Conservation (phyloP, 2,113 vertebrate species). For the Brachypodius melanocephalos region DNA sequence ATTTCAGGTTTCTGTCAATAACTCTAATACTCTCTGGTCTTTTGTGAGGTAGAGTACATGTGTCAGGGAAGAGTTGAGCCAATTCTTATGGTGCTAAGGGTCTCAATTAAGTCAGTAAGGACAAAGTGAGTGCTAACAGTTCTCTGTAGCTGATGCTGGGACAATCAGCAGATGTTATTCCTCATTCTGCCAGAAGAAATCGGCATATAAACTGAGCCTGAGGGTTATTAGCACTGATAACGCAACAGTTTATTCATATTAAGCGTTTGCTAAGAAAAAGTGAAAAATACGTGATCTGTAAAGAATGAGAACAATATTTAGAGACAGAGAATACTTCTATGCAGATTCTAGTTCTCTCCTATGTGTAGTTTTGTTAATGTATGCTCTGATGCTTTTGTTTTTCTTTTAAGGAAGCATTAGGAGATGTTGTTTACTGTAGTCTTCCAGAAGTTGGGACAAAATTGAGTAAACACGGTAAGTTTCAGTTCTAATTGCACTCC, state of each 20-base stretch:
- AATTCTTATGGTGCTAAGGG: background rate
- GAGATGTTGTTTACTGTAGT: conserved; percentile 96
- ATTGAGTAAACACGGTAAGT: conserved; percentile 87
- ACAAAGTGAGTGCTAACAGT: background rate
- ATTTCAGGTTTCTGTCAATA: background rate
- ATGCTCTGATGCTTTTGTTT: background rate
- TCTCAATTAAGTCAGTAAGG: background rate
- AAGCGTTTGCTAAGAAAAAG: background rate
- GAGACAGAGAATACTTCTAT: background rate
- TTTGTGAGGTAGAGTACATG: background rate
- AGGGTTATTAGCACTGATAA: background rate
- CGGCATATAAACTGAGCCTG: background rate
- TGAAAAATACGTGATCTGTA: background rate
- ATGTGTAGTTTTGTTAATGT: background rate
- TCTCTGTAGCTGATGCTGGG: background rate
- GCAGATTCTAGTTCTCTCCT: background rate
- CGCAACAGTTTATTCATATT: background rate
- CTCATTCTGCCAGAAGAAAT: background rate
- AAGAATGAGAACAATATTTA: background rate
- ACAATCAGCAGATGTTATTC: background rate
- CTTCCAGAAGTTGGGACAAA: conserved; percentile 93
- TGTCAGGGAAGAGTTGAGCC: background rate
- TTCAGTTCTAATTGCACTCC: background rate
- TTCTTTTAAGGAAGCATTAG: conserved; percentile 86
- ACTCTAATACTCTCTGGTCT: background rate